A percentile compares a stretch with the other conserved stretches of the same genome.
phyloP scores from a whole-genome alignment of 2,888 invertebrate genomes.

The Ecliptopera silaceata region DNA sequence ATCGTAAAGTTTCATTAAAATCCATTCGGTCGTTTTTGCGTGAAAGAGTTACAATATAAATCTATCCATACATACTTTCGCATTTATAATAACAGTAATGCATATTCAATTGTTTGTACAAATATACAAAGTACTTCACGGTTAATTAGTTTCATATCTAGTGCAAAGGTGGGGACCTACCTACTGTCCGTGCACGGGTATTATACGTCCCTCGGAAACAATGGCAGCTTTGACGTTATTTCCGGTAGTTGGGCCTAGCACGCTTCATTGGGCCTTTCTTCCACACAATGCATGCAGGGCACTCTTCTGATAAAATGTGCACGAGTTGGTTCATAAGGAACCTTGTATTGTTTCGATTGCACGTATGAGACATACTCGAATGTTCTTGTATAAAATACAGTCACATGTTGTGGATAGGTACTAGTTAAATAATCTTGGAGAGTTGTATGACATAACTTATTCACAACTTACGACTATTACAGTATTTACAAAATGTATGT shows the following conservation, averaged over 20 bases:
- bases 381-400: no score
- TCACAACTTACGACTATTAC: no score
- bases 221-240: constrained; percentile 69
- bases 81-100: neutral
- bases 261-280: constrained; percentile 63
- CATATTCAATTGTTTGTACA: neutral
- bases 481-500: no score
- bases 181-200: constrained; percentile 46
- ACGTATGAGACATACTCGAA: no score
- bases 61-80: no score
- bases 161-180: constrained; percentile 37
- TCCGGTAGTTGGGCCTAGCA: constrained; percentile 63
- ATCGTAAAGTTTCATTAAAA: no score
- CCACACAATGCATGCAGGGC: constrained; percentile 28
- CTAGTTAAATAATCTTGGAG: no score
- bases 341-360: neutral
- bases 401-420: no score
- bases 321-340: constrained; percentile 10
- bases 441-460: no score
- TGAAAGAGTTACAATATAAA: no score
- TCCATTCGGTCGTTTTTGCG: no score
- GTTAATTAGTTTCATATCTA: constrained; percentile 57
- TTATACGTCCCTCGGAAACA: constrained; percentile 57
- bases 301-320: constrained; percentile 31
- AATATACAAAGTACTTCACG: constrained; percentile 32